These are phyloP conservation scores for Drymonia ruficornis DNA, from an alignment of 2,888 invertebrate species.

Conservation along the genomic window DNA sequence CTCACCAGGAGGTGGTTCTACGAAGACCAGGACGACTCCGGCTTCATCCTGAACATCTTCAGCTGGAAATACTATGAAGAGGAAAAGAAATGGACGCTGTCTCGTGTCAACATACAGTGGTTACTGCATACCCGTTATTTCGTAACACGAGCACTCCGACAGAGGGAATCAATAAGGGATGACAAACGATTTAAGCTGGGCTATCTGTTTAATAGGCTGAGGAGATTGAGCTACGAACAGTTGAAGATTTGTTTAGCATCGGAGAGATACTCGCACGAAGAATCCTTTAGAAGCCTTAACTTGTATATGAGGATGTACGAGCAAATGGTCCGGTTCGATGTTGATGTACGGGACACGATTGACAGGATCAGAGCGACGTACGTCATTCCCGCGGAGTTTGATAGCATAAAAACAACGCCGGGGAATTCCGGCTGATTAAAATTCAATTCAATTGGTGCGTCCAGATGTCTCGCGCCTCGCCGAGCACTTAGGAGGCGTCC, in stretches of 20 bases:
- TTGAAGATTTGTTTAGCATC: constrained; percentile 31
- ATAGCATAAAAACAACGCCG: background rate
- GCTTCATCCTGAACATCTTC: constrained; percentile 5
- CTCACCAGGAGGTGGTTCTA: constrained; percentile 12
- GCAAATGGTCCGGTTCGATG: constrained; percentile 42
- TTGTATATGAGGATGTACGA: constrained; percentile 46
- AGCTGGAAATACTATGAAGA: constrained; percentile 12
- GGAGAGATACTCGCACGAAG: fast-evolving
- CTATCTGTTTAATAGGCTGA: constrained; percentile 54
- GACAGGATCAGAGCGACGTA: constrained; percentile 25
- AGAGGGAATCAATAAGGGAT: constrained; percentile 21
- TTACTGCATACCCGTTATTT: constrained; percentile 47
- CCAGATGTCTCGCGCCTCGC: too few species aligned
- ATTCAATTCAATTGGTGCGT: too few species aligned
- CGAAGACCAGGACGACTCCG: constrained; percentile 17
- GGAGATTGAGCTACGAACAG: constrained; percentile 45
- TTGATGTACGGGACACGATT: constrained; percentile 48
- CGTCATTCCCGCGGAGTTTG: constrained; percentile 1
- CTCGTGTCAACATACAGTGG: constrained; percentile 30
- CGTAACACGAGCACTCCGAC: constrained; percentile 39
- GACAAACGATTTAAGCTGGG: constrained; percentile 54
- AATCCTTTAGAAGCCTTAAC: background rate
- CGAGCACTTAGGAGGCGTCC: too few species aligned
- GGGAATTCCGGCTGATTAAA: too few species aligned
- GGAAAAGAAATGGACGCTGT: constrained; percentile 10